phyloP scores from a whole-genome alignment of 2,888 invertebrate species.

The Hydrotaea cyrtoneurina region DNA sequence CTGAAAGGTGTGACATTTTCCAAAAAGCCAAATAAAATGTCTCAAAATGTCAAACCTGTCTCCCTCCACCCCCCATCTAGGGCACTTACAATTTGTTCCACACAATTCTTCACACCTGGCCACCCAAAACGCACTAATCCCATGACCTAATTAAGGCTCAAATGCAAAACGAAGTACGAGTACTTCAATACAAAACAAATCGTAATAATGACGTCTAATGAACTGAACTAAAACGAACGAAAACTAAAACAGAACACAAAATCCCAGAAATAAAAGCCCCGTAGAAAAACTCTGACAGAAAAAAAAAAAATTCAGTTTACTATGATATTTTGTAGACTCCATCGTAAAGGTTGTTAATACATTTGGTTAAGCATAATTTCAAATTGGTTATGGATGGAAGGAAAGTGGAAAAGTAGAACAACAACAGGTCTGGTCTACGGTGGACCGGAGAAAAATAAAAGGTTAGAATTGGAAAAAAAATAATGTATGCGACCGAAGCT shows the following conservation, averaged over 20 bases:
- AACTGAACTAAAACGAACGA: slow-evolving; percentile 48
- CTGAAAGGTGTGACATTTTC: too few species aligned
- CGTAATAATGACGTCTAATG: slow-evolving; percentile 63
- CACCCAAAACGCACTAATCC: slow-evolving; percentile 28
- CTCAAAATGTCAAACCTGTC: background rate
- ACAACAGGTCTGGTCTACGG: slow-evolving; percentile 58
- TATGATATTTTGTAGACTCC: background rate
- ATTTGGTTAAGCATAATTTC: slow-evolving; percentile 63
- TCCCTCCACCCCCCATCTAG: too few species aligned
- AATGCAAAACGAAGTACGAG: slow-evolving; percentile 9
- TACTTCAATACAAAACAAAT: slow-evolving; percentile 25
- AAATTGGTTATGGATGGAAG: slow-evolving; percentile 58
- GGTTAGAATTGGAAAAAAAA: slow-evolving; percentile 9
- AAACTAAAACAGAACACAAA: slow-evolving; percentile 10
- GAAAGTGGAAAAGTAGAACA: slow-evolving; percentile 32
- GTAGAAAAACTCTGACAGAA: background rate
- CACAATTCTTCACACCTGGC: slow-evolving; percentile 22
- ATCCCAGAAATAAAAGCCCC: slow-evolving; percentile 13
- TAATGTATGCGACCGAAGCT: background rate
- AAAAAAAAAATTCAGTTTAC: slow-evolving; percentile 2
- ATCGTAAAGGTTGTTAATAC: slow-evolving; percentile 52
- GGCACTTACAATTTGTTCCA: background rate
- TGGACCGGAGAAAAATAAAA: slow-evolving; percentile 38
- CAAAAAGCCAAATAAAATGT: too few species aligned
- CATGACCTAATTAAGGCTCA: slow-evolving; percentile 64